Evolutionary conservation across 2,113 vertebrate genomes (phyloP).

Genomic region (Indri indri): DNA sequence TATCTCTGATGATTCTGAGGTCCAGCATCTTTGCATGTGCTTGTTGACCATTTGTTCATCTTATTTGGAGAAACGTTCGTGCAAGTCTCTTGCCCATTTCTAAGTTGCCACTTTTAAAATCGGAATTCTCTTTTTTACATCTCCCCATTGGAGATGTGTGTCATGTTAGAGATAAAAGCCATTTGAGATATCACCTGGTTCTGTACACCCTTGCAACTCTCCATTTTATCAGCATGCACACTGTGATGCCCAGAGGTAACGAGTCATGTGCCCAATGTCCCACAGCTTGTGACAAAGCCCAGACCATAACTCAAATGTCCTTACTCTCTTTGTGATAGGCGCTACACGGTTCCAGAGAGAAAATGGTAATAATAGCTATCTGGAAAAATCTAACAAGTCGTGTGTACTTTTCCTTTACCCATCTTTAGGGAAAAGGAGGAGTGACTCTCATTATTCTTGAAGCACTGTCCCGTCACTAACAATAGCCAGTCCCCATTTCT

Average conservation of each 20-base stretch:
- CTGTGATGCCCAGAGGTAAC: background rate
- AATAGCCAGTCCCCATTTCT: constrained; percentile 55
- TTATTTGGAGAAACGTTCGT: background rate
- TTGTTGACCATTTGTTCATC: background rate
- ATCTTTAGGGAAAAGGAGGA: constrained; percentile 48
- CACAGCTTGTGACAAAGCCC: background rate
- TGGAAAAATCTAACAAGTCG: background rate
- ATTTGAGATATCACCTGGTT: background rate
- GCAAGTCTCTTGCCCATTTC: background rate
- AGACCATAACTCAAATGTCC: background rate
- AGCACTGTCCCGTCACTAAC: constrained; percentile 61
- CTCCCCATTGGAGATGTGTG: background rate
- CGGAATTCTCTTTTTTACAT: background rate
- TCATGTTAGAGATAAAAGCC: background rate
- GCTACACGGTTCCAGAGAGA: background rate
- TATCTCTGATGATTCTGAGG: no score
- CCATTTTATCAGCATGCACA: background rate
- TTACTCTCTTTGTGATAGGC: constrained; percentile 1
- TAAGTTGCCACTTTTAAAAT: background rate
- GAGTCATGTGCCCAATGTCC: background rate
- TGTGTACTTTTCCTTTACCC: constrained; percentile 15
- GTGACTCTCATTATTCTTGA: constrained; percentile 63
- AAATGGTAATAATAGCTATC: constrained; percentile 39
- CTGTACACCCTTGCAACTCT: background rate
- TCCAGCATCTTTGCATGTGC: background rate